phyloP scores from a whole-genome alignment of 2,888 invertebrate species.

The Campoplex nolae region DNA sequence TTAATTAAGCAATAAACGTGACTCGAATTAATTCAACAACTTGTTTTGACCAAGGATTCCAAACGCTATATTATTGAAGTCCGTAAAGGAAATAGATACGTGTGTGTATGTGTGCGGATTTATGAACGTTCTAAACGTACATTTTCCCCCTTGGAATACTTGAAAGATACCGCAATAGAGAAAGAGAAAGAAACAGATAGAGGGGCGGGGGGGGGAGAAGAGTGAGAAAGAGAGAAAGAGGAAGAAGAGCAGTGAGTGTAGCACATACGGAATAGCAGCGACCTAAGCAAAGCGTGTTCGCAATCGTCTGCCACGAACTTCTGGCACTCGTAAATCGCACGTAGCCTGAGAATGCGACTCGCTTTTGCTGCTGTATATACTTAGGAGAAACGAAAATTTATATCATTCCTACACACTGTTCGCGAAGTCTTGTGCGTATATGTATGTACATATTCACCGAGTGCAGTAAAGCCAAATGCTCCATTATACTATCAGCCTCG shows the following conservation, averaged over 20 bases:
- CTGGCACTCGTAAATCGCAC: constrained; percentile 64
- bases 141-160: constrained; percentile 18
- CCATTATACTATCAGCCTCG: constrained; percentile 4
- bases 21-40: constrained; percentile 46
- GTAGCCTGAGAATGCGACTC: constrained; percentile 53
- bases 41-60: constrained; percentile 12
- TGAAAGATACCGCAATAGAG: neutral
- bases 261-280: constrained; percentile 32
- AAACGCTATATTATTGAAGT: constrained; percentile 30
- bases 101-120: neutral
- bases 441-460: neutral
- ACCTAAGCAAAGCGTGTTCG: constrained; percentile 8
- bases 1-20: constrained; percentile 61
- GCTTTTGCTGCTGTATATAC: constrained; percentile 16
- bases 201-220: neutral
- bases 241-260: constrained; percentile 2
- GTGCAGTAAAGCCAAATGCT: neutral
- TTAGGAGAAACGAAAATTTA: constrained; percentile 54
- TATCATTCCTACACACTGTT: constrained; percentile 50
- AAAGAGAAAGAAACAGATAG: neutral
- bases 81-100: neutral
- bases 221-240: neutral
- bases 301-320: constrained; percentile 42
- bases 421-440: constrained; percentile 18
- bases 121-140: neutral